A percentile compares a stretch with the other conserved stretches of the same genome.
Conservation (phyloP, 2,888 invertebrate genomes). For the Hirudinaria manillensis region DNA sequence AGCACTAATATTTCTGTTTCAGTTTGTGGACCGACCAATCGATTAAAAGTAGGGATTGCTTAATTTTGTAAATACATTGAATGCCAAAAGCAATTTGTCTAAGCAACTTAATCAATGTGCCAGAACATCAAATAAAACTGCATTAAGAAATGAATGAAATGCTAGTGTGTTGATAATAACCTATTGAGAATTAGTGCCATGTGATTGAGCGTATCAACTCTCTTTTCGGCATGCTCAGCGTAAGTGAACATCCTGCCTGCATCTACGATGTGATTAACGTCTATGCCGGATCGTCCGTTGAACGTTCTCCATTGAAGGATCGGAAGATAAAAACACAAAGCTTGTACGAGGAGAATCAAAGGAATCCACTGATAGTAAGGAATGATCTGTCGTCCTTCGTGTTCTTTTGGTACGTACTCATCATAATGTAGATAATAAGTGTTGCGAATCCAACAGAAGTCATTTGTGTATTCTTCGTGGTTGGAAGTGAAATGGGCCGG, state of each 20-base stretch:
- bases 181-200: slow-evolving; percentile 43
- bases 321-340: slow-evolving; percentile 40
- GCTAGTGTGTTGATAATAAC: slow-evolving; percentile 29
- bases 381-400: slow-evolving; percentile 40
- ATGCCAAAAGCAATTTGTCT: too few species aligned
- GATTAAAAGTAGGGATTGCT: too few species aligned
- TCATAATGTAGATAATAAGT: slow-evolving; percentile 42
- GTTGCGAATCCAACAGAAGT: slow-evolving; percentile 43
- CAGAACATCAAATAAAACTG: neutral
- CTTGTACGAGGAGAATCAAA: slow-evolving; percentile 41
- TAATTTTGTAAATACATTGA: too few species aligned
- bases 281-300: slow-evolving; percentile 40
- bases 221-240: slow-evolving; percentile 38
- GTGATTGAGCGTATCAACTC: slow-evolving; percentile 39
- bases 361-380: slow-evolving; percentile 44
- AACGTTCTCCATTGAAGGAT: slow-evolving; percentile 39
- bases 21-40: too few species aligned
- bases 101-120: neutral
- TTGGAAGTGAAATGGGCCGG: slow-evolving; percentile 42
- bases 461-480: slow-evolving; percentile 42
- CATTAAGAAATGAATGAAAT: neutral
- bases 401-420: slow-evolving; percentile 41
- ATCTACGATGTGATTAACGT: slow-evolving; percentile 42
- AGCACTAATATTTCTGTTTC: too few species aligned
- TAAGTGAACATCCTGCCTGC: slow-evolving; percentile 42